These are phyloP conservation scores for Hippocampus guttulatus DNA, from an alignment of 2,113 vertebrate species.

Conservation along the genomic window DNA sequence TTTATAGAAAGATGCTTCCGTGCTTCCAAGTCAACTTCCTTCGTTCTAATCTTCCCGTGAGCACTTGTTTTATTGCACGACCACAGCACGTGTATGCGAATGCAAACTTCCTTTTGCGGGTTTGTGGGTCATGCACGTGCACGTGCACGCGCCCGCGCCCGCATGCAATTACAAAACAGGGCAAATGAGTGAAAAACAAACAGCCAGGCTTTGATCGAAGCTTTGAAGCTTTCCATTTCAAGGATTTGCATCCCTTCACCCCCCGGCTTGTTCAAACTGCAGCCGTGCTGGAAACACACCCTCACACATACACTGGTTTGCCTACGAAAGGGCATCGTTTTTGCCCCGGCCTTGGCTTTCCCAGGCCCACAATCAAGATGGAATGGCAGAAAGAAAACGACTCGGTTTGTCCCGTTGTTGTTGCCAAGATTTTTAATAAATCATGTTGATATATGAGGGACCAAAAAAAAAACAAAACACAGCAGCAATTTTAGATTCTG, in stretches of 20 bases:
- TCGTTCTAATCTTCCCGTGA: not conserved
- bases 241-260: constrained; percentile 61
- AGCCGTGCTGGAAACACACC: constrained; percentile 48
- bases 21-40: not conserved
- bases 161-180: constrained; percentile 26
- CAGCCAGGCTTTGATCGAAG: constrained; percentile 51
- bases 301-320: constrained; percentile 34
- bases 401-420: constrained; percentile 12
- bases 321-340: constrained; percentile 50
- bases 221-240: constrained; percentile 50
- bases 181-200: constrained; percentile 35
- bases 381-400: constrained; percentile 30
- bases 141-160: constrained; percentile 12
- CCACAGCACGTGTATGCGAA: not conserved
- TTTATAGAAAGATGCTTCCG: not conserved
- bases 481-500: not conserved
- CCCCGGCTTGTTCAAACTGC: constrained; percentile 56
- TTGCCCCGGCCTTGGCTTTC: constrained; percentile 26
- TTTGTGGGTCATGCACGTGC: constrained; percentile 5
- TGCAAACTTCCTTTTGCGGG: not conserved
- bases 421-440: not conserved
- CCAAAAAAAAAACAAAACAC: not conserved
- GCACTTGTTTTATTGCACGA: not conserved
- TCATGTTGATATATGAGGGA: not conserved
- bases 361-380: constrained; percentile 30